Percentiles rank a stretch among this genome's conserved stretches.
phyloP scores from a whole-genome alignment of 2,797 vertebrate genomes.

The Coilia nasus region DNA sequence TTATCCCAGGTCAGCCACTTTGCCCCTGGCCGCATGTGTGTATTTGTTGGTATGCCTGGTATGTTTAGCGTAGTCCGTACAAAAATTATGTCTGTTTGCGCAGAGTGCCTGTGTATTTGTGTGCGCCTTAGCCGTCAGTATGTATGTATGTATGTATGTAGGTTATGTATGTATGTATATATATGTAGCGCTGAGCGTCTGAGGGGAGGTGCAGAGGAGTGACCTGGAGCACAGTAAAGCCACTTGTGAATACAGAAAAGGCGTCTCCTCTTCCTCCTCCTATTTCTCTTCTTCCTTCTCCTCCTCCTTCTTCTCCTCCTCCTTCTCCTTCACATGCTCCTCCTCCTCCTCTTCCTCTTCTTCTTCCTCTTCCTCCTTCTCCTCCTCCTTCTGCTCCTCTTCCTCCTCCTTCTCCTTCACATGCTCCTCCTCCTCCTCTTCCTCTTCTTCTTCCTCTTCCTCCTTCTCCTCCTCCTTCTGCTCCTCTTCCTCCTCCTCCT shows the following conservation, averaged over 20 bases:
- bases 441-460: no score
- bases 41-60: constrained; percentile 3
- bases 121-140: neutral
- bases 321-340: no score
- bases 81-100: neutral
- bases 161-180: no score
- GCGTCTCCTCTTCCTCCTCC: constrained; percentile 62
- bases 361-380: no score
- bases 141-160: neutral
- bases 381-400: no score
- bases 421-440: no score
- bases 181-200: neutral
- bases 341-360: no score
- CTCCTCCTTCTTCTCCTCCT: no score
- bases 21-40: constrained; percentile 49
- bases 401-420: no score
- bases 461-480: no score
- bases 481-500: no score
- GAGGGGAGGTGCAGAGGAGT: neutral
- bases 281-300: no score
- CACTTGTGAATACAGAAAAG: neutral
- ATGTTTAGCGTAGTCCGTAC: neutral
- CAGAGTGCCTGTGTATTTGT: neutral
- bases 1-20: constrained; percentile 53
- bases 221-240: neutral